Conservation (phyloP, 2,113 vertebrate species). For the Colistium nudipinnis region DNA sequence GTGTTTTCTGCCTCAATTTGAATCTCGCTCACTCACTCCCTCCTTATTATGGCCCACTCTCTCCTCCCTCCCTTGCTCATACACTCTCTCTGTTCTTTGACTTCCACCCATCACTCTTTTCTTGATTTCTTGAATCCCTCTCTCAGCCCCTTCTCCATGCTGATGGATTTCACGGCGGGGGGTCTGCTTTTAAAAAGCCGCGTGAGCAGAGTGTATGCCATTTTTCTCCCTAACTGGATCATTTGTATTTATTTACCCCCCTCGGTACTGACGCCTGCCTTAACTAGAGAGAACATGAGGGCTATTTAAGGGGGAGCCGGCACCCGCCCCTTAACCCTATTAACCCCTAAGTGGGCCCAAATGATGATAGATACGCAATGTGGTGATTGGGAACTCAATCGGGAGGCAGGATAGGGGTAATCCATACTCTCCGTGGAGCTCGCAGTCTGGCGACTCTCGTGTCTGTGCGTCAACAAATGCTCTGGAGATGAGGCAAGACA, state of each 20-base stretch:
- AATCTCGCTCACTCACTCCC: conserved; percentile 46
- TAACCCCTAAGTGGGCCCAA: conserved; percentile 79
- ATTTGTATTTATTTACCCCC: conserved; percentile 84
- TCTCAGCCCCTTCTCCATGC: conserved; percentile 49
- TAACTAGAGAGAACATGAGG: conserved; percentile 74
- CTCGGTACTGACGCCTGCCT: conserved; percentile 71
- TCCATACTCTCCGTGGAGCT: conserved; percentile 57
- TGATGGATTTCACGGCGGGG: conserved; percentile 70
- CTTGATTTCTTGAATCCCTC: conserved; percentile 16
- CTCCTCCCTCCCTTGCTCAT: conserved; percentile 2
- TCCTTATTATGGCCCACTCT: conserved; percentile 43
- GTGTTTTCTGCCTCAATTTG: conserved; percentile 64
- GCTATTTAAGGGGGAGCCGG: conserved; percentile 70
- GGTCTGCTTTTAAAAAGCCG: conserved; percentile 73
- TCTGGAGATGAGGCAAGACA: conserved; percentile 1
- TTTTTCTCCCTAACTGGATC: conserved; percentile 84
- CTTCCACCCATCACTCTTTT: conserved; percentile 37
- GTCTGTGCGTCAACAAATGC: background rate
- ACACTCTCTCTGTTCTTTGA: conserved; percentile 9
- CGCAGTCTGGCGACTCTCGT: conserved; percentile 13
- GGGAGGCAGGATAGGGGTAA: conserved; percentile 41
- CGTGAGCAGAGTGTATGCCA: conserved; percentile 71
- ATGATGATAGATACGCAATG: conserved; percentile 83
- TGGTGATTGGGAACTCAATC: conserved; percentile 76
- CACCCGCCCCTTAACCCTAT: conserved; percentile 78